These are phyloP conservation scores for Eumaeus atala DNA, from an alignment of 1,140 invertebrate genomes.

Conservation along the genomic window DNA sequence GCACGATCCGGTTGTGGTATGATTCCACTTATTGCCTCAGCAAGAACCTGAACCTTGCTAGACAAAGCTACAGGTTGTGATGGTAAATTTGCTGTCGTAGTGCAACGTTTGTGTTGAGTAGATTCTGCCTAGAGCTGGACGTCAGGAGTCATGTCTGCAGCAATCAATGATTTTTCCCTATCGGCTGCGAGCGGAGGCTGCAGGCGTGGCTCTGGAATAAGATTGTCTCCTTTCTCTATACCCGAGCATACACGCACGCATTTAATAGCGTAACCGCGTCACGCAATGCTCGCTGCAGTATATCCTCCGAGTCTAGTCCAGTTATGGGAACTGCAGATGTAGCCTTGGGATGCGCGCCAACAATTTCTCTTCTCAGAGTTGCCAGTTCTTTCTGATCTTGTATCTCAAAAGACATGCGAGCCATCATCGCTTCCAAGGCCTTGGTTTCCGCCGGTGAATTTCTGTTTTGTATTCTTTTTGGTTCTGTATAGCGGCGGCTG, in stretches of 20 bases:
- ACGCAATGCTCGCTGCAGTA: slow-evolving; percentile 1
- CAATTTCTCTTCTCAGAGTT: no score
- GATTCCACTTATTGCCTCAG: no score
- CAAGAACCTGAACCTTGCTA: no score
- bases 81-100: not conserved
- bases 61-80: no score
- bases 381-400: no score
- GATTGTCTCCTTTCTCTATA: no score
- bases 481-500: not conserved
- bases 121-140: not conserved
- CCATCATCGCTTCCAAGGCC: slow-evolving; percentile 4
- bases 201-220: no score
- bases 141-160: not conserved
- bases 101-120: not conserved
- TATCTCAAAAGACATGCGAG: slow-evolving; percentile 4
- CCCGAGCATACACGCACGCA: not conserved
- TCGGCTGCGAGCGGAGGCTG: no score
- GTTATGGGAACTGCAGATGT: no score
- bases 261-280: not conserved
- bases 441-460: not conserved
- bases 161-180: not conserved
- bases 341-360: no score
- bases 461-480: not conserved
- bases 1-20: no score
- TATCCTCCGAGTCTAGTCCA: not conserved